Evolutionary conservation across 2,888 invertebrate genomes (phyloP).

Genomic region (Polietes domitor): DNA sequence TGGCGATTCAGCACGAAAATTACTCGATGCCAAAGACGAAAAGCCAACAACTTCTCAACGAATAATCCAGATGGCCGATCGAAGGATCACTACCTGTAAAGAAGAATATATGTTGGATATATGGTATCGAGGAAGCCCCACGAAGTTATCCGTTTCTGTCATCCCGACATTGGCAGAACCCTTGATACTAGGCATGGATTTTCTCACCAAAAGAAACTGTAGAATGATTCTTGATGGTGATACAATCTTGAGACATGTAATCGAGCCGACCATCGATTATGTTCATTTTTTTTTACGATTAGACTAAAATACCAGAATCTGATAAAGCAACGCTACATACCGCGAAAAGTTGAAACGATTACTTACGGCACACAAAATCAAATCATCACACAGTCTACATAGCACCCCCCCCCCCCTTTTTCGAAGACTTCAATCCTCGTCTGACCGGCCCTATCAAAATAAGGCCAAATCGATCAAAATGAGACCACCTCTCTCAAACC

Average conservation of each 20-base stretch:
- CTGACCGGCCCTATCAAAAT: too few species aligned
- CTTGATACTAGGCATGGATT: not conserved
- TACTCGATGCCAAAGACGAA: not conserved
- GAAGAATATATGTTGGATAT: not conserved
- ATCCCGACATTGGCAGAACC: not conserved
- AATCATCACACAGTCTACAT: too few species aligned
- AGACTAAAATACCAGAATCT: conserved; percentile 4
- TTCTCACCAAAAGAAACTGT: not conserved
- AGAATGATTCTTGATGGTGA: not conserved
- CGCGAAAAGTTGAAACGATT: not conserved
- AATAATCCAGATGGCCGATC: not conserved
- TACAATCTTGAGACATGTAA: not conserved
- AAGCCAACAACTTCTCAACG: not conserved
- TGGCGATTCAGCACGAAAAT: not conserved
- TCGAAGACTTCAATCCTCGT: too few species aligned
- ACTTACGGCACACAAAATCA: not conserved
- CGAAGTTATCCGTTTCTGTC: not conserved
- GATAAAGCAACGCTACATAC: conserved; percentile 43
- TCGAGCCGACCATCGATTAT: too few species aligned
- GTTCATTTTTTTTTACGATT: too few species aligned
- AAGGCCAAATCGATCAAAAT: too few species aligned
- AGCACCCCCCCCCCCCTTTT: too few species aligned
- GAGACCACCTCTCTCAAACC: too few species aligned
- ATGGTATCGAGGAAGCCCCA: not conserved
- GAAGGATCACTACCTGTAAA: not conserved